Evolutionary conservation across 2,113 vertebrate species (phyloP).

Genomic region (Triplophysa rosa): DNA sequence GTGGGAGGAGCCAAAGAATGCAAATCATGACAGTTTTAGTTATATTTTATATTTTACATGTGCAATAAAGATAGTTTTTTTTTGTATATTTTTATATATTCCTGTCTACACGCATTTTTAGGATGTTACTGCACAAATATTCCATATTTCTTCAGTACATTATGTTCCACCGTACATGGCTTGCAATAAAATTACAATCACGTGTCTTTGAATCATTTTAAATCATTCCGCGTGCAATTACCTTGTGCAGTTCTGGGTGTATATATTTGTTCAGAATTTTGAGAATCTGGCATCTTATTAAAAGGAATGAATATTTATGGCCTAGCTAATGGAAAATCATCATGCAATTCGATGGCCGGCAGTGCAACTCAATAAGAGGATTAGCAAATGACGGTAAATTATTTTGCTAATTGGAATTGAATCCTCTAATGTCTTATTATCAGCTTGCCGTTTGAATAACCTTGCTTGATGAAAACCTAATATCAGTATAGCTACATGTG

Average conservation of each 20-base stretch:
- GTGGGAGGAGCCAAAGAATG: too few relatives aligned
- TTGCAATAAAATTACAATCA: conserved; percentile 29
- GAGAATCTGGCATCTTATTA: conserved; percentile 5
- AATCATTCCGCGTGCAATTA: background rate
- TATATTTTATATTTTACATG: too few relatives aligned
- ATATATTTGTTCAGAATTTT: conserved; percentile 9
- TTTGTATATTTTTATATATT: too few relatives aligned
- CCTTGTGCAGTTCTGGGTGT: conserved; percentile 7
- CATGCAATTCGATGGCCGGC: conserved; percentile 4
- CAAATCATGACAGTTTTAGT: too few relatives aligned
- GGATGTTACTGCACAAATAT: too few relatives aligned
- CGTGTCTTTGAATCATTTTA: conserved; percentile 6
- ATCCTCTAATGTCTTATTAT: conserved; percentile 27
- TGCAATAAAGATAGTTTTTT: too few relatives aligned
- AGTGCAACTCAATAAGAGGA: conserved; percentile 33
- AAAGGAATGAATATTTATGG: conserved; percentile 40
- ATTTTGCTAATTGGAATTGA: conserved; percentile 13
- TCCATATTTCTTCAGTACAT: background rate
- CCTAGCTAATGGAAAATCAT: conserved; percentile 23
- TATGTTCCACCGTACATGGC: conserved; percentile 14
- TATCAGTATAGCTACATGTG: background rate
- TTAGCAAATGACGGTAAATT: conserved; percentile 25
- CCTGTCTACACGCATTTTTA: too few relatives aligned
- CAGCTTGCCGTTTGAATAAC: conserved; percentile 1
- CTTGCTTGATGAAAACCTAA: conserved; percentile 2